These are phyloP conservation scores for Furcula furcula DNA, from an alignment of 2,888 invertebrate species.

Conservation along the genomic window DNA sequence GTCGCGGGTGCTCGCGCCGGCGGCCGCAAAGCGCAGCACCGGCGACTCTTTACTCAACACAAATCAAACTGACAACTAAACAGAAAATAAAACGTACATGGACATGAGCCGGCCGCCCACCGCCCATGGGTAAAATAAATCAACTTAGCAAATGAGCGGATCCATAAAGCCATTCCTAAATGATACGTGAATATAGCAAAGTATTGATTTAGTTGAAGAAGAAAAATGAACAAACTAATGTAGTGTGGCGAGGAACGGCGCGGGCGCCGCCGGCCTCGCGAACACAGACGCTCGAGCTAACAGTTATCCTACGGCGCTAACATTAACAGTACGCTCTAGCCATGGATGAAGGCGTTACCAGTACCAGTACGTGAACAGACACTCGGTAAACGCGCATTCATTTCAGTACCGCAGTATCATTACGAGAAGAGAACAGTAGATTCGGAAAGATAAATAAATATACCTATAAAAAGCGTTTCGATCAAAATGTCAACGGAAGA, in stretches of 20 bases:
- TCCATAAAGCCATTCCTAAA: conserved; percentile 78
- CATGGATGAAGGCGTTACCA: conserved; percentile 78
- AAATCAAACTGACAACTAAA: conserved; percentile 72
- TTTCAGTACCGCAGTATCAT: conserved; percentile 72
- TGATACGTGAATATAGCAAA: conserved; percentile 75
- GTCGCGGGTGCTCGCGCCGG: conserved; percentile 50
- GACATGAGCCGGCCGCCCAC: conserved; percentile 47
- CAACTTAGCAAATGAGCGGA: conserved; percentile 75
- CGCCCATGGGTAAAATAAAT: conserved; percentile 52
- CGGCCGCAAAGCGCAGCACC: conserved; percentile 44
- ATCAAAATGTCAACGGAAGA: conserved; percentile 74
- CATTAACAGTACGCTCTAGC: conserved; percentile 77
- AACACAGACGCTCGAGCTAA: conserved; percentile 74
- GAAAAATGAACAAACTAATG: conserved; percentile 71
- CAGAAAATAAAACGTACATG: conserved; percentile 64
- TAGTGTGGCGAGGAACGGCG: conserved; percentile 66
- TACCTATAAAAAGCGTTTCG: conserved; percentile 81
- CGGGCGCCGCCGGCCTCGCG: conserved; percentile 56
- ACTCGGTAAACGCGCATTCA: conserved; percentile 78
- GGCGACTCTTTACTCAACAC: conserved; percentile 62
- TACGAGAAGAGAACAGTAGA: conserved; percentile 75
- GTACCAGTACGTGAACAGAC: conserved; percentile 74
- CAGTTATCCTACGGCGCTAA: conserved; percentile 76
- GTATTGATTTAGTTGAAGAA: conserved; percentile 65
- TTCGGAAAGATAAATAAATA: conserved; percentile 79